Conservation (phyloP, 2,888 invertebrate genomes). For the Spialia ferax region DNA sequence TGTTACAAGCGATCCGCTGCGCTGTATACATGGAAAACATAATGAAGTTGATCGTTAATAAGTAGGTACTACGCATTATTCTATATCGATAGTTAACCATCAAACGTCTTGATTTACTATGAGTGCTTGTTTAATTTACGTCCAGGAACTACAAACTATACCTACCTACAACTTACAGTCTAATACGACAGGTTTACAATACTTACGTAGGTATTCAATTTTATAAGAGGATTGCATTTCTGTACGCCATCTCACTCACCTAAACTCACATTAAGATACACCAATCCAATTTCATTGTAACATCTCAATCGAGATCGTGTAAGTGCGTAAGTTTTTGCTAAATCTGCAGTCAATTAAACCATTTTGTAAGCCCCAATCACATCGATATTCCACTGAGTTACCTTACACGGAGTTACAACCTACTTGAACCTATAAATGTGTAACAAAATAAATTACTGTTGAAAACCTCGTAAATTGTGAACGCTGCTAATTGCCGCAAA, state of each 20-base stretch:
- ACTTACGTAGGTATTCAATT: too few species aligned
- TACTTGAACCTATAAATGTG: background rate
- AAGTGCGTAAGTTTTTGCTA: constrained; percentile 3
- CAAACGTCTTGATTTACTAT: background rate
- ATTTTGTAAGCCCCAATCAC: constrained; percentile 10
- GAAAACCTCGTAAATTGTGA: constrained; percentile 30
- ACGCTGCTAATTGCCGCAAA: constrained; percentile 32
- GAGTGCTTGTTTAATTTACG: background rate
- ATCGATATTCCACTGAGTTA: constrained; percentile 19
- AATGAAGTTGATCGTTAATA: too few species aligned
- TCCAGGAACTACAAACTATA: too few species aligned
- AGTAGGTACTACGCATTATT: too few species aligned
- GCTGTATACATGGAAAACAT: too few species aligned
- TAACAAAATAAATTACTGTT: constrained; percentile 8
- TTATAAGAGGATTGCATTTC: too few species aligned
- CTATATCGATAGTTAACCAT: too few species aligned
- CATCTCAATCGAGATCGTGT: background rate
- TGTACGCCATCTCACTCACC: too few species aligned
- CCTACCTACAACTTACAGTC: too few species aligned
- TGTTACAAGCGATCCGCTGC: too few species aligned
- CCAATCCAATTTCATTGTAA: background rate
- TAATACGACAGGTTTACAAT: too few species aligned
- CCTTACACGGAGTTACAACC: background rate
- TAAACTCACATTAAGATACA: too few species aligned
- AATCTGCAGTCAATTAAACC: constrained; percentile 6